Conservation (phyloP, 1,140 invertebrate species). For the Macrotrachela quadricornifera region DNA sequence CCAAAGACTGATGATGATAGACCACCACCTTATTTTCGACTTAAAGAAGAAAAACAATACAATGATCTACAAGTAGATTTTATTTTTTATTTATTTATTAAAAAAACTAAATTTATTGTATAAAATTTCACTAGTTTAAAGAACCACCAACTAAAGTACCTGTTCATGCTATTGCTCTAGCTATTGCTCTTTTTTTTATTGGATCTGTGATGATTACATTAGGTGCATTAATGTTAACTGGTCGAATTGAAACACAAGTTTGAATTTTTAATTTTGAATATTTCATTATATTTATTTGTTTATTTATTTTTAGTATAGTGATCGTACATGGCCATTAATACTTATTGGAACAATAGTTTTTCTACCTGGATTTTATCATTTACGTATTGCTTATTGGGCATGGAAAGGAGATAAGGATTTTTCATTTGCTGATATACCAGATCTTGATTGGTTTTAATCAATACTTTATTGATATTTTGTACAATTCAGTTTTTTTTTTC, state of each 20-base stretch:
- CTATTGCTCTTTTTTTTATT: conserved; percentile 46
- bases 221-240: conserved; percentile 50
- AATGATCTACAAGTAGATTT: no score
- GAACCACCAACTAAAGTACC: conserved; percentile 41
- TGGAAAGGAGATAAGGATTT: conserved; percentile 61
- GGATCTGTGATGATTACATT: conserved; percentile 49
- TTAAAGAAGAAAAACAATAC: no score
- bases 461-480: no score
- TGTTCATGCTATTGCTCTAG: conserved; percentile 55
- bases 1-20: no score
- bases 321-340: conserved; percentile 58
- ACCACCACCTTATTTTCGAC: no score
- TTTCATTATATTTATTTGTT: conserved; percentile 1
- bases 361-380: conserved; percentile 65
- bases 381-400: conserved; percentile 64
- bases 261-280: not conserved
- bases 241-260: conserved; percentile 51
- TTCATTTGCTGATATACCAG: conserved; percentile 64
- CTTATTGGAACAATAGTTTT: conserved; percentile 66
- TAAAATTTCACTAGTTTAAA: no score
- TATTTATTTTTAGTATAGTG: conserved; percentile 26
- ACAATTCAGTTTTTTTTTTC: no score
- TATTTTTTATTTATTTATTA: no score
- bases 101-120: no score
- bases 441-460: not conserved